Conservation (phyloP, 2,888 invertebrate genomes). For the Nomada ferruginata region DNA sequence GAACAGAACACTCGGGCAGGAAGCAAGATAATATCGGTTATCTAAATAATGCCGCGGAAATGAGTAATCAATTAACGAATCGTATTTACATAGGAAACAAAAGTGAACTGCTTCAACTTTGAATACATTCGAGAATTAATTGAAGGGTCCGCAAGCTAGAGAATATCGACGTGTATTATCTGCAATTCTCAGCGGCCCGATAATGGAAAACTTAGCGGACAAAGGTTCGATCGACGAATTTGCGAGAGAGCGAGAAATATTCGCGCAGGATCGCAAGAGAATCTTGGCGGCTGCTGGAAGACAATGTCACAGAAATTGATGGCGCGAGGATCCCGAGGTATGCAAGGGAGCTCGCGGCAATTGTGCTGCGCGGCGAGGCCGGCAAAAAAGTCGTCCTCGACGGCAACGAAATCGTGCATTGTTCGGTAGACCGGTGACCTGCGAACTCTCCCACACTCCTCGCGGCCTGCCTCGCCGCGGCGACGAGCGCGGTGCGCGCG, state of each 20-base stretch:
- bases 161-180: no score
- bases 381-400: constrained; percentile 61
- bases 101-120: no score
- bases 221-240: not conserved
- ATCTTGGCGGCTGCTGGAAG: constrained; percentile 6
- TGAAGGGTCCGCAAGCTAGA: no score
- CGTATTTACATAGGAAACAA: no score
- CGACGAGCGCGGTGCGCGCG: constrained; percentile 19
- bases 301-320: constrained; percentile 35
- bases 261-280: no score
- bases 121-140: no score
- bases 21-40: not conserved
- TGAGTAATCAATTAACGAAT: not conserved
- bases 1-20: not conserved
- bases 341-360: constrained; percentile 35
- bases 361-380: constrained; percentile 57
- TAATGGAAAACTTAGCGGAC: no score
- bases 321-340: constrained; percentile 5
- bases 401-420: constrained; percentile 77
- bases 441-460: constrained; percentile 81
- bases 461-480: constrained; percentile 29
- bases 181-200: no score
- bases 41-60: not conserved
- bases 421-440: constrained; percentile 81
- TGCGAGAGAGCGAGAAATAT: not conserved